phyloP scores from a whole-genome alignment of 2,797 vertebrate genomes.

The Ctenosaura bakeri region DNA sequence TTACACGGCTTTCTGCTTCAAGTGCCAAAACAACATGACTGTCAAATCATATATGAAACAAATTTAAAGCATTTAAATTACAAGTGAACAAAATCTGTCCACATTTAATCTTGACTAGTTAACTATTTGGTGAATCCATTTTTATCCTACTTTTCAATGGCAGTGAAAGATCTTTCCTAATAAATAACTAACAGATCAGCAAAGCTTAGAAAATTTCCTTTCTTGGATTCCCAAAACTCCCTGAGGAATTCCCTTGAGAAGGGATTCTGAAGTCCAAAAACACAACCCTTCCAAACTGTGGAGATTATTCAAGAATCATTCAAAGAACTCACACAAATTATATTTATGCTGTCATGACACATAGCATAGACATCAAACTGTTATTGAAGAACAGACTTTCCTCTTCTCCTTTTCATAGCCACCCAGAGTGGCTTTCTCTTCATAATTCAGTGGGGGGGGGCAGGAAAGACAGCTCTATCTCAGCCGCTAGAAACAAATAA shows the following conservation, averaged over 20 bases:
- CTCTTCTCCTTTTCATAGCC: constrained; percentile 40
- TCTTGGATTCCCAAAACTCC: no score
- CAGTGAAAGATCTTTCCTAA: background rate
- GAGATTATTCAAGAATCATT: background rate
- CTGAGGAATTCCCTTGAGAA: no score
- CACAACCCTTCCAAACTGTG: background rate
- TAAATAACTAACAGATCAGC: no score
- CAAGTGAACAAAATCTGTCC: background rate
- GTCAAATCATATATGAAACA: constrained; percentile 29
- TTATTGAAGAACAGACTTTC: constrained; percentile 41
- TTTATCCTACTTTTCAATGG: background rate
- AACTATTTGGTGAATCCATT: background rate
- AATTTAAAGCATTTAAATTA: background rate
- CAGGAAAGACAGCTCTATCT: background rate
- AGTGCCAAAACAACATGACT: background rate
- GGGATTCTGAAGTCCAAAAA: no score
- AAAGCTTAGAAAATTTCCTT: no score
- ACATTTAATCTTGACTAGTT: background rate
- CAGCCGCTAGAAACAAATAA: background rate
- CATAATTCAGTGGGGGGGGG: background rate
- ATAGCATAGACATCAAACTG: constrained; percentile 18
- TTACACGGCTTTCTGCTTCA: background rate
- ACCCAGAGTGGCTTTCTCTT: background rate
- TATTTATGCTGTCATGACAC: constrained; percentile 38
- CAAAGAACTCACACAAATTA: constrained; percentile 35